Percentiles rank a stretch among this genome's conserved stretches.
Evolutionary conservation across 2,797 vertebrate genomes (phyloP).

Genomic region (Gallinago solitaria): DNA sequence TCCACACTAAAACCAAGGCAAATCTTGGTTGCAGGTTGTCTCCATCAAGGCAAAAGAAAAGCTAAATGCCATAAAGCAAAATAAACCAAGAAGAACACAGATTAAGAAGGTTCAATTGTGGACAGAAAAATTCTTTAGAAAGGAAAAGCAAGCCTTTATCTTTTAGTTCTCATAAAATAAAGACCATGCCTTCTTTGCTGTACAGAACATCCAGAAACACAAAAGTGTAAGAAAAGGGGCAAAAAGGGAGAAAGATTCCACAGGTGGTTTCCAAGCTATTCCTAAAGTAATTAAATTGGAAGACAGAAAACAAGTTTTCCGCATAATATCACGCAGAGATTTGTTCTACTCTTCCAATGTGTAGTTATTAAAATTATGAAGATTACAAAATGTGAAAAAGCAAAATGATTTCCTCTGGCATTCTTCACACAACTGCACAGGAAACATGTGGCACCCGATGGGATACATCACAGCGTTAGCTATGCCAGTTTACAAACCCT

Average conservation of each 20-base stretch:
- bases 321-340: neutral
- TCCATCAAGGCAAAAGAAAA: neutral
- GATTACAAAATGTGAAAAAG: neutral
- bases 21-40: neutral
- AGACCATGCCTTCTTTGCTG: neutral
- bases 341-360: neutral
- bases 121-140: neutral
- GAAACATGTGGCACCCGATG: neutral
- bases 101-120: neutral
- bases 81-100: neutral
- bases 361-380: neutral
- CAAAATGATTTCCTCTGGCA: neutral
- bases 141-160: neutral
- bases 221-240: neutral
- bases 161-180: neutral
- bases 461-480: accelerated
- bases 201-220: neutral
- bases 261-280: neutral
- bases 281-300: neutral
- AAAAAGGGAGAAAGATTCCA: neutral
- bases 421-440: neutral
- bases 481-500: neutral
- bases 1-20: neutral
- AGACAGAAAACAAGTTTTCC: neutral
- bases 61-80: neutral